Percentiles rank a stretch among this genome's conserved stretches.
phyloP scores from a whole-genome alignment of 2,113 vertebrate species.

The Prinia subflava region DNA sequence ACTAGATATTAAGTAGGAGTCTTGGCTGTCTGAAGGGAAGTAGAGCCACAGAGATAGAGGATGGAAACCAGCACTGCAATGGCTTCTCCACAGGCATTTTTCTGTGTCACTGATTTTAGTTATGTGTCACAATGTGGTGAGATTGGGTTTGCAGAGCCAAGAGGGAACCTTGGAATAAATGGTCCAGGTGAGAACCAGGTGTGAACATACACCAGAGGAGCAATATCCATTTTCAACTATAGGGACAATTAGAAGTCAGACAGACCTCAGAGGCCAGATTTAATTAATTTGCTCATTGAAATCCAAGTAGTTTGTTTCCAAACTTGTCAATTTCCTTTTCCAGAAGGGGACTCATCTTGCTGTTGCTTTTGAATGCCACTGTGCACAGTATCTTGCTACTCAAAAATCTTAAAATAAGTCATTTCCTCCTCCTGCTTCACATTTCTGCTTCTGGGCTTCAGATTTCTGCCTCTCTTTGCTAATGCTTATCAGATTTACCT shows the following conservation, averaged over 20 bases:
- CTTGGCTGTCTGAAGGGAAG: neutral
- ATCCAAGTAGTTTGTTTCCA: neutral
- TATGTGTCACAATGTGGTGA: neutral
- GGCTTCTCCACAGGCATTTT: neutral
- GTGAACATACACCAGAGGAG: neutral
- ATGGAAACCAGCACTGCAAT: neutral
- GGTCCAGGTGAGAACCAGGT: neutral
- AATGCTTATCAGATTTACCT: neutral
- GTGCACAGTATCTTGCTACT: neutral
- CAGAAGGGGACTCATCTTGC: neutral
- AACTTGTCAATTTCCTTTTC: neutral
- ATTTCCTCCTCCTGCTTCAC: neutral
- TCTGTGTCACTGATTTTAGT: neutral
- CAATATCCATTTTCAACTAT: neutral
- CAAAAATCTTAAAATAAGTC: neutral
- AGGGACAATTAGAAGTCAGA: neutral
- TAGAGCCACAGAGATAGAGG: neutral
- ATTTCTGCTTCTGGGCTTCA: neutral
- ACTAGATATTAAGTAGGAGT: neutral
- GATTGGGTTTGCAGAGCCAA: neutral
- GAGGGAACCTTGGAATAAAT: neutral
- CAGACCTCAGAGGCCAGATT: neutral
- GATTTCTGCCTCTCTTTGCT: neutral
- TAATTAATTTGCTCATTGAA: neutral
- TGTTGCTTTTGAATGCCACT: neutral